Evolutionary conservation across 1,140 invertebrate species (phyloP), one percentile per base, ranked within the genome.

Genomic region (Philotrypesis tridentata): DNA sequence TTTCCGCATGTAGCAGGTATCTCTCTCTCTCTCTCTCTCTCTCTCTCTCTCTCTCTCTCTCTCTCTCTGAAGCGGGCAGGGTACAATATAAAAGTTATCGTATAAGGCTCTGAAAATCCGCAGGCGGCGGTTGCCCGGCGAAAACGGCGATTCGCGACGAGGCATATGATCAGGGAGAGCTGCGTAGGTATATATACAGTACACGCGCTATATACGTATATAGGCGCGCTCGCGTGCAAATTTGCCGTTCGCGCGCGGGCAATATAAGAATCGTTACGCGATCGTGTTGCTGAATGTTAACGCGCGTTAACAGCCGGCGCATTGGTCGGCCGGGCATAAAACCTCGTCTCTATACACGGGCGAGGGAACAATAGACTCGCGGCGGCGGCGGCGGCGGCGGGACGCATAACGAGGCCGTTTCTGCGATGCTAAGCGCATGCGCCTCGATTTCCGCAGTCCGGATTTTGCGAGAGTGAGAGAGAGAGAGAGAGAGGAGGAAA

Each of bases 401-500:
- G n/a, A n/a, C 27, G n/a, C 27, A 65, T 65, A 65, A 29, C 63
- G 23, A 55, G 48, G 48, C 48, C 21, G 7, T 55, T 55, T 55
- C 48, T 55, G 0, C 21, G n/a, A n/a, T 17, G 4, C 17, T 55
- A 55, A 7, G 48, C 48, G 48, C 48, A 55, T 55, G 48, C 48
- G 48, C 48, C 48, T 55, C 63, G 63, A 65, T 65, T 65, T 29
- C 63, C 63, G 63, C 14, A 65, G 23, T 65, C 63, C 27, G 63
- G 63, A 65, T 65, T 65, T 65, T 65, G 63, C 27, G 23, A 25
- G 63, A 8, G 7, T 12, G 25, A 21, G 8, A 70, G 67, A 33
- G 67, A 33, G 31, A 37, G 67, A 70, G 67, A 70, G 31, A 33
- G 65, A 68, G 67, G 37, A 31, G 21, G 67, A 70, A n/a, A 70